phyloP scores from a whole-genome alignment of 2,888 invertebrate species.

The Gymnoscelis rufifasciata region DNA sequence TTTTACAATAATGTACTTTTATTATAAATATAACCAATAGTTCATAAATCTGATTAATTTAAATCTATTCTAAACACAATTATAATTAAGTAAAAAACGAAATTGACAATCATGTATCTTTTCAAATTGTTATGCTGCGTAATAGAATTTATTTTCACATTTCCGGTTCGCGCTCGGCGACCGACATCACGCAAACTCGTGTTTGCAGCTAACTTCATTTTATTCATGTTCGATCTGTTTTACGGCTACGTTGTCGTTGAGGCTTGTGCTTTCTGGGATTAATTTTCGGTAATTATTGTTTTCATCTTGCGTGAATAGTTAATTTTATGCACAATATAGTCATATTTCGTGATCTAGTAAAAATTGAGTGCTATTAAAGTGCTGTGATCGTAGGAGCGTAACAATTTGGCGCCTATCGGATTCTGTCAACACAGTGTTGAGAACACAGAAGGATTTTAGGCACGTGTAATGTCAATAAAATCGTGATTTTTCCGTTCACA shows the following conservation, averaged over 20 bases:
- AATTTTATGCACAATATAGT: constrained; percentile 34
- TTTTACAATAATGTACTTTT: too few species aligned
- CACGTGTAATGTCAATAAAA: constrained; percentile 69
- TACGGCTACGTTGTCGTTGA: constrained; percentile 60
- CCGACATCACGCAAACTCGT: constrained; percentile 57
- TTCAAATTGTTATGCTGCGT: constrained; percentile 57
- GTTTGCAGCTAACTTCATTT: constrained; percentile 65
- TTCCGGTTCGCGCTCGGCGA: constrained; percentile 72
- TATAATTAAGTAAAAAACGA: too few species aligned
- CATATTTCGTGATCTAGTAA: constrained; percentile 40
- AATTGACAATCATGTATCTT: too few species aligned
- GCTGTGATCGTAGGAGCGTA: constrained; percentile 41
- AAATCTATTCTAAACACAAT: too few species aligned
- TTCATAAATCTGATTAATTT: too few species aligned
- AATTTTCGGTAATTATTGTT: constrained; percentile 74
- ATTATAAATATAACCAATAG: too few species aligned
- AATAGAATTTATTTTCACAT: constrained; percentile 19
- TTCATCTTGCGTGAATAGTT: constrained; percentile 41
- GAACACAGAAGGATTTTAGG: constrained; percentile 56
- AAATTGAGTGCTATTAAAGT: constrained; percentile 36
- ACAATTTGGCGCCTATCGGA: constrained; percentile 70
- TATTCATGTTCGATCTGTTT: constrained; percentile 75
- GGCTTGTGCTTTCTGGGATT: constrained; percentile 72
- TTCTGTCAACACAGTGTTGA: constrained; percentile 71
- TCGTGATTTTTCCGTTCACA: constrained; percentile 58